Conservation (phyloP, 2,113 vertebrate species). For the Phylloscopus trochiloides region DNA sequence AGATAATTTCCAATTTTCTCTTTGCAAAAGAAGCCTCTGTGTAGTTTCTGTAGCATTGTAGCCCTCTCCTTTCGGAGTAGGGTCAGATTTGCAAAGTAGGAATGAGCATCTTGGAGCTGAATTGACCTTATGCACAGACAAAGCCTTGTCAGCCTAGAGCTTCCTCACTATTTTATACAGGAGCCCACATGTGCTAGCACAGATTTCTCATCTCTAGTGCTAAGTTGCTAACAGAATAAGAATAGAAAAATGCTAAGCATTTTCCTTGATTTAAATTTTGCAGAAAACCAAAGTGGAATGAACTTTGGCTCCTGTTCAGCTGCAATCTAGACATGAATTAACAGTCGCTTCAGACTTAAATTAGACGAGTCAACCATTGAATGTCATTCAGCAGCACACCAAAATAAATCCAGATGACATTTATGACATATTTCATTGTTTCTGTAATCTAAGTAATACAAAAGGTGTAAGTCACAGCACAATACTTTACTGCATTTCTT, state of each 20-base stretch:
- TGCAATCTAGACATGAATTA: slow-evolving; percentile 56
- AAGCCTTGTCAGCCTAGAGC: background rate
- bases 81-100: background rate
- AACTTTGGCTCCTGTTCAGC: slow-evolving; percentile 62
- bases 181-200: background rate
- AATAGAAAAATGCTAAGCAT: background rate
- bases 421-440: slow-evolving; percentile 58
- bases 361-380: slow-evolving; percentile 47
- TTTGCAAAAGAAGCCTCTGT: background rate
- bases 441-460: slow-evolving; percentile 44
- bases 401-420: slow-evolving; percentile 44
- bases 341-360: slow-evolving; percentile 21
- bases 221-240: background rate
- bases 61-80: background rate
- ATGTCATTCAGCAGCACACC: slow-evolving; percentile 34
- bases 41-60: background rate
- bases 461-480: slow-evolving; percentile 39
- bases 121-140: background rate
- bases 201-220: background rate
- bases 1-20: background rate
- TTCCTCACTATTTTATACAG: background rate
- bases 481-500: slow-evolving; percentile 40
- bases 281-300: slow-evolving; percentile 9
- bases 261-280: slow-evolving; percentile 35
- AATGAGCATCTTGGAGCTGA: background rate